These are phyloP conservation scores for Formicarius rufipectus DNA, from an alignment of 2,113 vertebrate species.

Conservation along the genomic window DNA sequence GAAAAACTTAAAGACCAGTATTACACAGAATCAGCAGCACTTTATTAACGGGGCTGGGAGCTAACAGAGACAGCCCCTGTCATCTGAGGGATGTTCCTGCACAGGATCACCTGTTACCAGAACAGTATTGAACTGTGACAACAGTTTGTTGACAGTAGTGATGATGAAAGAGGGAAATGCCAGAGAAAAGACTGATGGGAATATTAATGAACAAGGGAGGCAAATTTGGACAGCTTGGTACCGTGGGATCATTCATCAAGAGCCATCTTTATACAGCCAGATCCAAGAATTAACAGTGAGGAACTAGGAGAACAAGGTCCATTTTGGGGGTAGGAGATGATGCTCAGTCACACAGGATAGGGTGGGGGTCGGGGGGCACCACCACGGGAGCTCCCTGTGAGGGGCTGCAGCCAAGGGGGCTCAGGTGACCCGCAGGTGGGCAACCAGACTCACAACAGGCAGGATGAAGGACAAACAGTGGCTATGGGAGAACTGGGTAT, in stretches of 20 bases:
- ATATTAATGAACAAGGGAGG: neutral
- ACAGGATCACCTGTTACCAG: neutral
- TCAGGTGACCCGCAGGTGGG: neutral
- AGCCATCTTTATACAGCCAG: rapidly evolving
- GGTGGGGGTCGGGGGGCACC: too few relatives aligned
- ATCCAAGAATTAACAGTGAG: rapidly evolving
- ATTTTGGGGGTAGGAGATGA: neutral
- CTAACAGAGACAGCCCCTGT: neutral
- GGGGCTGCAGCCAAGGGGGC: too few relatives aligned
- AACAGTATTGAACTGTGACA: neutral
- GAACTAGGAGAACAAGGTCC: neutral
- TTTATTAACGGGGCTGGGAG: neutral
- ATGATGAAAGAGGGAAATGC: neutral
- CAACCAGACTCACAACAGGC: neutral
- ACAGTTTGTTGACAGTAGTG: neutral
- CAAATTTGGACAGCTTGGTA: neutral
- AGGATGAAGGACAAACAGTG: neutral
- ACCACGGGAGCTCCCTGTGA: neutral
- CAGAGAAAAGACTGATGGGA: neutral
- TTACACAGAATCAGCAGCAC: neutral
- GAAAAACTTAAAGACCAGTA: neutral
- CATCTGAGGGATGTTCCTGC: neutral
- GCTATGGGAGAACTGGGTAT: rapidly evolving
- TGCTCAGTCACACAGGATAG: neutral
- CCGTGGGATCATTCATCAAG: rapidly evolving